Percentiles rank a stretch among this genome's conserved stretches.
Evolutionary conservation across 2,888 invertebrate species (phyloP).

Genomic region (Acanthococcus lagerstroemiae): DNA sequence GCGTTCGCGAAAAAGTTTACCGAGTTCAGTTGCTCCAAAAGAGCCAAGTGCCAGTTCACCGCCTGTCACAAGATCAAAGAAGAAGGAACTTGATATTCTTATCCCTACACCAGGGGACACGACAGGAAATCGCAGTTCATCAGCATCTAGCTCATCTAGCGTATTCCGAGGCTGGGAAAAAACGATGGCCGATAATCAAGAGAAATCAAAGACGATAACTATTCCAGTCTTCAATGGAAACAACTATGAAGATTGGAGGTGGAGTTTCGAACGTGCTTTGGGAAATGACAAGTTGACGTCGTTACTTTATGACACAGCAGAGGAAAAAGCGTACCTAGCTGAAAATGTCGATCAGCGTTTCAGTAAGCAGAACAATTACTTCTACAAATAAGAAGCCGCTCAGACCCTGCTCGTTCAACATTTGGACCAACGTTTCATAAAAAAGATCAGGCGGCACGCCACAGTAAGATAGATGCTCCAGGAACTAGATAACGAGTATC

Average conservation of each 20-base stretch:
- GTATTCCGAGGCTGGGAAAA: not conserved
- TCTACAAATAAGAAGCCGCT: not conserved
- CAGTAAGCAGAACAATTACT: not conserved
- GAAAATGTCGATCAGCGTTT: not conserved
- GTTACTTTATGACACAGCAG: not conserved
- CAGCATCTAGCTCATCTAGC: too few relatives aligned
- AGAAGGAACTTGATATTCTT: too few relatives aligned
- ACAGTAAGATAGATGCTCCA: not conserved
- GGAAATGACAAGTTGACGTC: not conserved
- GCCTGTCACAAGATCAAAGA: too few relatives aligned
- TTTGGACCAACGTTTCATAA: not conserved
- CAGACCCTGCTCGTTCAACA: not conserved
- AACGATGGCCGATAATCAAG: not conserved
- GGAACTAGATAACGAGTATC: not conserved
- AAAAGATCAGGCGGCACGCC: not conserved
- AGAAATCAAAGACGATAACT: not conserved
- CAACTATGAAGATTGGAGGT: not conserved
- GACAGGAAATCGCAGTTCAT: too few relatives aligned
- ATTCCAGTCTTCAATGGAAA: not conserved
- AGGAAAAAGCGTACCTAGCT: not conserved
- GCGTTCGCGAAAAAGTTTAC: too few relatives aligned
- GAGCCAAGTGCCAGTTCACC: too few relatives aligned
- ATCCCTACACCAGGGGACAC: too few relatives aligned
- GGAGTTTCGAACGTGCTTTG: not conserved
- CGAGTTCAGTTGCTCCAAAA: too few relatives aligned